phyloP scores from a whole-genome alignment of 1,140 invertebrate genomes.

The Pentalonia nigronervosa region DNA sequence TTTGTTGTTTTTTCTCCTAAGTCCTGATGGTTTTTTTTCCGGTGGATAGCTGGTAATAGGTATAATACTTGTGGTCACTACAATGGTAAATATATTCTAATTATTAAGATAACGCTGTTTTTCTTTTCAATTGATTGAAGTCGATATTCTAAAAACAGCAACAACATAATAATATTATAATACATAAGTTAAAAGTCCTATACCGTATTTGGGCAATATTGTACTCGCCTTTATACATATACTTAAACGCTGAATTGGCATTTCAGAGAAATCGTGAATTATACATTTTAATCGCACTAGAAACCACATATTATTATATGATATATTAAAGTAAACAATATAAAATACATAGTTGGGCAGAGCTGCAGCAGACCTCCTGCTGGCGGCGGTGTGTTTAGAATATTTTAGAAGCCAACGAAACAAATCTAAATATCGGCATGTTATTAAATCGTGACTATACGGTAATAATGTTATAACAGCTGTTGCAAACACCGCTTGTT shows the following conservation, averaged over 20 bases:
- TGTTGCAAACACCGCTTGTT: not conserved
- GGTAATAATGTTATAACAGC: not conserved
- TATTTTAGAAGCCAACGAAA: constrained; percentile 4
- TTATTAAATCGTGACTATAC: not conserved
- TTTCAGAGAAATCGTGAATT: constrained; percentile 1
- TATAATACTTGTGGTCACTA: not conserved
- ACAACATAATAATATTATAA: not conserved
- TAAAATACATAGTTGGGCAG: not conserved
- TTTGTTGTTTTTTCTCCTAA: too few relatives aligned
- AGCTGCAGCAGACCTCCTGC: not conserved
- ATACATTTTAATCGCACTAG: not conserved
- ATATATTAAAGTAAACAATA: not conserved
- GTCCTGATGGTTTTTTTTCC: too few relatives aligned
- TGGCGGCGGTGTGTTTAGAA: not conserved
- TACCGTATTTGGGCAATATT: not conserved
- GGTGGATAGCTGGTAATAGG: too few relatives aligned
- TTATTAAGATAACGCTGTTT: not conserved
- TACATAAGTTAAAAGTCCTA: not conserved
- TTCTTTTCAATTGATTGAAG: not conserved
- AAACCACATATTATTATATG: not conserved
- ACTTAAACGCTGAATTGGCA: not conserved
- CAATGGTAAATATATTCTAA: not conserved
- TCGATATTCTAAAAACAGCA: not conserved
- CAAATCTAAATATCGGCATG: not conserved
- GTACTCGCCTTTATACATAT: not conserved